Base-by-base conservation (phyloP, 2,888 invertebrate species). In the Dynastes grantii region DNA sequence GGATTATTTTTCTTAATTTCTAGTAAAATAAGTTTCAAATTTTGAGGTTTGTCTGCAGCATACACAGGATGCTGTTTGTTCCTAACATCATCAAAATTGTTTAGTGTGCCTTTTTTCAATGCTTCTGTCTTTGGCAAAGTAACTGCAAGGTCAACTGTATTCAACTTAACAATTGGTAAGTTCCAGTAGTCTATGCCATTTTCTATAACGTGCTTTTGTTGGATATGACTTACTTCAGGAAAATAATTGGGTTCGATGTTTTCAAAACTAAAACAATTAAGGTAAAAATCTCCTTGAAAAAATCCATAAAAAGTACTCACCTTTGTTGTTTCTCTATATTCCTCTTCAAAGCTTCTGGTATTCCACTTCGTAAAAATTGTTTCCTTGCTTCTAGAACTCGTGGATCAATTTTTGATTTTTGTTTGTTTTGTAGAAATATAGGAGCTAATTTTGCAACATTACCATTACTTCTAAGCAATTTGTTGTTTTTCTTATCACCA, bases 361-460 rank as follows among this genome's bases (percentile, higher is more conserved):
- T 91, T n/a, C 94, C 94, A 80, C 95, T 94, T 82, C 92, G 91
- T 53, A 95, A 88, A 88, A 95, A 95, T 80, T 91, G 91, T 80
- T 92, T 92, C 83, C 92, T 92, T 4, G 95, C 95, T 86, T 92
- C 92, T 64, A 92, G 78, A 61, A 90, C 88, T 76, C 89, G 90
- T 16, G 91, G 90, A 88, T 93, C 92, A 16, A 90, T 85, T 85
- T 91, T 91, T 6, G 90, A 90, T 87, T 92, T 93, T 11, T 90
- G 87, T 58, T 87, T 81, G 5, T 84, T 55, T 81, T 85, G 91
- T 0, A 90, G 85, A 87, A 95, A 95, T 65, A 95, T 90, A n/a
- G 95, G 95, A 0, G 95, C 95, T 61, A 94, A 85, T 88, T 93
- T 94, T 61, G 87, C 84, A 16, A 89, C 85, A 81, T 87, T 88